A percentile compares a stretch with the other conserved stretches of the same genome.
Conservation (phyloP, 2,113 vertebrate species). For the Stercorarius parasiticus region DNA sequence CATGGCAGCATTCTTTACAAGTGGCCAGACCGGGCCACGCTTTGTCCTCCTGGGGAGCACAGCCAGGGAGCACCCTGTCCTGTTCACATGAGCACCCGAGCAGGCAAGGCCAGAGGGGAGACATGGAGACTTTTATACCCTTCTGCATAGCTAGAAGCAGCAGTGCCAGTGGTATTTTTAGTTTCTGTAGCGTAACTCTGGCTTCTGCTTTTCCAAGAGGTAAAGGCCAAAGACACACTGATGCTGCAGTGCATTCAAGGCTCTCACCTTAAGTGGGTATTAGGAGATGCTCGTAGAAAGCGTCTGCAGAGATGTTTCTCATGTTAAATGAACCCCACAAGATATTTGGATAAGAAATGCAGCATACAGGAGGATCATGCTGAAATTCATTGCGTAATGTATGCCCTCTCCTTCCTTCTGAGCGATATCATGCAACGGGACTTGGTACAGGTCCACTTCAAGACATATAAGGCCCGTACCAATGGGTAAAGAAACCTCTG, state of each 20-base stretch:
- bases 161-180: not conserved
- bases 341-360: not conserved
- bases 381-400: not conserved
- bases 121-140: not conserved
- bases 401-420: not conserved
- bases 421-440: not conserved
- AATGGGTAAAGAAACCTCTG: not conserved
- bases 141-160: not conserved
- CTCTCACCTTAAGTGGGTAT: not conserved
- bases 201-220: not conserved
- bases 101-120: not conserved
- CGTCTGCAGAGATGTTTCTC: not conserved
- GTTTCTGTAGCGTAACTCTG: not conserved
- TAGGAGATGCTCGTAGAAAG: not conserved
- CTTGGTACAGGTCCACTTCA: not conserved
- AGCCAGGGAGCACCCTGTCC: not conserved
- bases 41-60: not conserved
- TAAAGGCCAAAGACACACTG: not conserved
- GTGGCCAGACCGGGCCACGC: too few relatives aligned
- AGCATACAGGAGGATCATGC: not conserved
- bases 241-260: not conserved
- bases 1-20: accelerated
- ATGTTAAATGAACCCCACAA: not conserved
- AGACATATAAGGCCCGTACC: not conserved
- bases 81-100: accelerated